Percentiles rank a stretch among this genome's conserved stretches.
Evolutionary conservation across 2,797 vertebrate genomes (phyloP).

Genomic region (Harpagifer antarcticus): DNA sequence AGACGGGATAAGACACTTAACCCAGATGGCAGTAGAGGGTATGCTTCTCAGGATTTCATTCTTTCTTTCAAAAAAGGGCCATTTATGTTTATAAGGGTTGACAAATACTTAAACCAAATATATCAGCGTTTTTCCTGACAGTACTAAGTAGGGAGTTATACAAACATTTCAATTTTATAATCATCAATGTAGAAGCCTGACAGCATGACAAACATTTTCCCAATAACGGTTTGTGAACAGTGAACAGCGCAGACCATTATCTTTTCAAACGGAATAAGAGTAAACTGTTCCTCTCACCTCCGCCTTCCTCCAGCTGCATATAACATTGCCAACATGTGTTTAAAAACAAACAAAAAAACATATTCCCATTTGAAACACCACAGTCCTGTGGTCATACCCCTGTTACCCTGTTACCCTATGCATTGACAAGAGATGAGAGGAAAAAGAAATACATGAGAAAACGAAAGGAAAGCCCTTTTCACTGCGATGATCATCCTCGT

Average conservation of each 20-base stretch:
- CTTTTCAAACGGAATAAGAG: neutral
- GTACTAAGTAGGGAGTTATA: neutral
- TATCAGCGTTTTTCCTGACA: neutral
- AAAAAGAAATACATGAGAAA: constrained; percentile 6
- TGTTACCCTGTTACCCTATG: neutral
- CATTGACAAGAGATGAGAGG: constrained; percentile 17
- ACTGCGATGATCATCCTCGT: constrained; percentile 1
- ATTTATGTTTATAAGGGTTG: neutral
- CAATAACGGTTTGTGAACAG: neutral
- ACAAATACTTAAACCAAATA: neutral
- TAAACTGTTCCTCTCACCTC: neutral
- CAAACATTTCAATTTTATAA: neutral
- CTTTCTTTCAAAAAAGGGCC: constrained; percentile 6
- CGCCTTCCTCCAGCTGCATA: neutral
- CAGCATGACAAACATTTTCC: neutral
- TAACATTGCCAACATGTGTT: constrained; percentile 14
- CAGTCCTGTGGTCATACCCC: neutral
- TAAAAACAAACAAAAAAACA: no score
- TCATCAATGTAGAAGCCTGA: neutral
- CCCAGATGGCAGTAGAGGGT: neutral
- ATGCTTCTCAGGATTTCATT: neutral
- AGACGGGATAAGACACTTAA: constrained; percentile 23
- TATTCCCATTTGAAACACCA: constrained; percentile 16
- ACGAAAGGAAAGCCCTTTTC: constrained; percentile 57
- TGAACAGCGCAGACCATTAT: neutral